Evolutionary conservation across 1,140 invertebrate species (phyloP).

Genomic region (Dolichoris vasculosae): DNA sequence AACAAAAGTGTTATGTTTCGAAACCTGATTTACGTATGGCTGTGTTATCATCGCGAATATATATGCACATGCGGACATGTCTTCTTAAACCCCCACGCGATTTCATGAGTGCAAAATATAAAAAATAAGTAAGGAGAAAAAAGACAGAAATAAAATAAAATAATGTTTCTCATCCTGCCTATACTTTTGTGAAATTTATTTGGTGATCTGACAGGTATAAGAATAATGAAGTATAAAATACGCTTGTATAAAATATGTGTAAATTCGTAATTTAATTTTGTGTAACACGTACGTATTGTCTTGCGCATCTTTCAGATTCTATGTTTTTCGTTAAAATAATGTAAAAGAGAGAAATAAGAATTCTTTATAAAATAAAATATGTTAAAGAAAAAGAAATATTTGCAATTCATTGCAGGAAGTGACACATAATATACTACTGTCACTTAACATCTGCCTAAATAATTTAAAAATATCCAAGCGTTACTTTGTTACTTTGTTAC

Average conservation of each 20-base stretch:
- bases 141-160: constrained; percentile 1
- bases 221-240: neutral
- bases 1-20: constrained; percentile 44
- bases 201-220: neutral
- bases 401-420: constrained; percentile 23
- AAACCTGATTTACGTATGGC: constrained; percentile 53
- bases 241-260: constrained; percentile 29
- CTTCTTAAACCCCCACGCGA: constrained; percentile 35
- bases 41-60: constrained; percentile 51
- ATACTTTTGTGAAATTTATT: constrained; percentile 33
- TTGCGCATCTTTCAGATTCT: neutral
- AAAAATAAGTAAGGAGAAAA: constrained; percentile 23
- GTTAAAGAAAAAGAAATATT: constrained; percentile 20
- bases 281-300: constrained; percentile 22
- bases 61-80: constrained; percentile 48
- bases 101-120: constrained; percentile 35
- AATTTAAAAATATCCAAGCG: constrained; percentile 21
- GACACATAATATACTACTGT: constrained; percentile 45
- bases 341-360: constrained; percentile 14
- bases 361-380: neutral
- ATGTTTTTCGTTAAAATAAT: constrained; percentile 14
- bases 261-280: constrained; percentile 38
- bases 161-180: constrained; percentile 30
- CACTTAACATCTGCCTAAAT: constrained; percentile 44
- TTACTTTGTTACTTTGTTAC: neutral